phyloP scores from a whole-genome alignment of 1,140 invertebrate genomes.

The Ectropis grisescens region DNA sequence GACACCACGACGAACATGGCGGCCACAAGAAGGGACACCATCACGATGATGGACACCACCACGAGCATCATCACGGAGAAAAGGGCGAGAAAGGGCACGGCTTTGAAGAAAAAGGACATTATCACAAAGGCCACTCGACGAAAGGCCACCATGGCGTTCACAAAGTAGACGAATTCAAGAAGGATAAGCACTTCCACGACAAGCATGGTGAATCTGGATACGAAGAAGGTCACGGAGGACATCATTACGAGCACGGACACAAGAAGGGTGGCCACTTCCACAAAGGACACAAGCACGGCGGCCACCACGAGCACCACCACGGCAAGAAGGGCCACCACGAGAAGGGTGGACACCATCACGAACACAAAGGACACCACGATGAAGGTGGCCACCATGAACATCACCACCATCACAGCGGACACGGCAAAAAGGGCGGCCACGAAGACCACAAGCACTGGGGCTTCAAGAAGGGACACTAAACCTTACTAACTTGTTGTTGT shows the following conservation, averaged over 20 bases:
- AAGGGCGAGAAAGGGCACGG: constrained; percentile 76
- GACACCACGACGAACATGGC: constrained; percentile 77
- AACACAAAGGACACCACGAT: constrained; percentile 61
- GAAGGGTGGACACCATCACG: constrained; percentile 72
- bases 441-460: constrained; percentile 67
- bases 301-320: constrained; percentile 75
- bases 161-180: constrained; percentile 78
- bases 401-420: constrained; percentile 72
- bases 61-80: constrained; percentile 77
- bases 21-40: constrained; percentile 82
- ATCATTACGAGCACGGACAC: constrained; percentile 75
- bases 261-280: constrained; percentile 79
- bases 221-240: constrained; percentile 74
- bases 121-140: constrained; percentile 83
- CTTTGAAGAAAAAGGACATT: constrained; percentile 72
- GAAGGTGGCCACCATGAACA: constrained; percentile 72
- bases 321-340: constrained; percentile 79
- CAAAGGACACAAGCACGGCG: constrained; percentile 75
- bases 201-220: constrained; percentile 80
- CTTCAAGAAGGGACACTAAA: constrained; percentile 67
- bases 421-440: constrained; percentile 74
- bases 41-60: constrained; percentile 79
- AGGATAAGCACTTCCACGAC: constrained; percentile 76
- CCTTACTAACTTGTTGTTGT: constrained; percentile 5
- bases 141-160: constrained; percentile 83